Evolutionary conservation across 1,140 invertebrate genomes (phyloP).

Genomic region (Drosophila melanogaster): DNA sequence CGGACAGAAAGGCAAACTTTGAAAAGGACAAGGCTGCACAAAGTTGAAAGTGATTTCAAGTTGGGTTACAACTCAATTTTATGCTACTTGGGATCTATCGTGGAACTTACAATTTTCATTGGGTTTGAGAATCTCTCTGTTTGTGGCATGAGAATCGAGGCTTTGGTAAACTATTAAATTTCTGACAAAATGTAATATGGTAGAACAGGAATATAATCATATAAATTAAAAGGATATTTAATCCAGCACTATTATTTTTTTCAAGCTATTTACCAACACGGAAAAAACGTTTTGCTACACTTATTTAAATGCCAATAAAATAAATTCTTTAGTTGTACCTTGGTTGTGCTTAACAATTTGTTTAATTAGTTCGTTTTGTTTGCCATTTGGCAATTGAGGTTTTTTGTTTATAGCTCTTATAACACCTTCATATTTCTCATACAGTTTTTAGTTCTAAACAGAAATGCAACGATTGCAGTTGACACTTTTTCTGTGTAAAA

Average conservation of each 20-base stretch:
- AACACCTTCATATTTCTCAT: background rate
- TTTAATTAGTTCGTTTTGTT: background rate
- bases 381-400: background rate
- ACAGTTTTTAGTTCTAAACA: conserved; percentile 11
- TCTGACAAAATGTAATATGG: too few species aligned
- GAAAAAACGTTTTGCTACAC: background rate
- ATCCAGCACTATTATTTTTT: background rate
- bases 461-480: conserved; percentile 32
- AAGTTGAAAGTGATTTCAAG: conserved; percentile 27
- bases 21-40: conserved; percentile 22
- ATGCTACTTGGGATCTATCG: background rate
- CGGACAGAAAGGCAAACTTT: conserved; percentile 30
- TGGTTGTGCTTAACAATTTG: background rate
- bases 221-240: too few species aligned
- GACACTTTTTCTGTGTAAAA: background rate
- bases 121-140: too few species aligned
- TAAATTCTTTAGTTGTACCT: background rate
- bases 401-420: background rate
- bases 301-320: background rate
- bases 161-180: too few species aligned
- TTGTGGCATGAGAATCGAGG: background rate
- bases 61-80: conserved; percentile 26
- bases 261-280: background rate
- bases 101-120: too few species aligned
- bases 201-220: too few species aligned